Evolutionary conservation across 2,888 invertebrate species (phyloP).

Genomic region (Eristalis pertinax): DNA sequence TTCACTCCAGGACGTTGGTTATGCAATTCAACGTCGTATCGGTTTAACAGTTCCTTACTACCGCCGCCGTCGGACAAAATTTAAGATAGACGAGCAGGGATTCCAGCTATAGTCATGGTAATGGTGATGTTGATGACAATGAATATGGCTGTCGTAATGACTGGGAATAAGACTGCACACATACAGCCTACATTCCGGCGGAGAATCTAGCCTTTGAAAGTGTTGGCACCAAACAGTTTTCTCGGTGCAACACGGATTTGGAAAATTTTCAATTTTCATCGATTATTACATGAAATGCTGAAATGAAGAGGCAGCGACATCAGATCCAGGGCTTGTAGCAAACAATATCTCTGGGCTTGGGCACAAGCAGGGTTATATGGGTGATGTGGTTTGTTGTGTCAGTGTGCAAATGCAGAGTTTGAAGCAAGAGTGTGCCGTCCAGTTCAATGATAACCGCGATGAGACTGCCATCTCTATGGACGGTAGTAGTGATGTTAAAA

Average conservation of each 20-base stretch:
- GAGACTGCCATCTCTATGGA: conserved; percentile 43
- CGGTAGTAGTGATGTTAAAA: conserved; percentile 62
- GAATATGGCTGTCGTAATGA: conserved; percentile 41
- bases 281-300: conserved; percentile 49
- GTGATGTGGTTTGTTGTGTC: conserved; percentile 48
- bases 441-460: conserved; percentile 54
- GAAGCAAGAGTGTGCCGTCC: conserved; percentile 46
- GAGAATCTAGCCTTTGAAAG: conserved; percentile 27
- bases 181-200: conserved; percentile 1
- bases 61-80: conserved; percentile 14
- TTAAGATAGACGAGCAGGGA: conserved; percentile 21
- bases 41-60: conserved; percentile 29
- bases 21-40: conserved; percentile 25
- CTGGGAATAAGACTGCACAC: not conserved
- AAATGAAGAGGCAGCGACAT: conserved; percentile 13
- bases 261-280: conserved; percentile 66
- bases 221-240: not conserved
- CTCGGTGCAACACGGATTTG: conserved; percentile 10
- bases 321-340: conserved; percentile 3
- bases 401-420: conserved; percentile 10
- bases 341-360: not conserved
- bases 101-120: not conserved
- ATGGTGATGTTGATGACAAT: conserved; percentile 33
- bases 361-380: conserved; percentile 6
- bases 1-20: conserved; percentile 22